A percentile compares a stretch with the other conserved stretches of the same genome.
phyloP scores from a whole-genome alignment of 92 coral and sea anemone genomes.

The Bergia puertoricense region DNA sequence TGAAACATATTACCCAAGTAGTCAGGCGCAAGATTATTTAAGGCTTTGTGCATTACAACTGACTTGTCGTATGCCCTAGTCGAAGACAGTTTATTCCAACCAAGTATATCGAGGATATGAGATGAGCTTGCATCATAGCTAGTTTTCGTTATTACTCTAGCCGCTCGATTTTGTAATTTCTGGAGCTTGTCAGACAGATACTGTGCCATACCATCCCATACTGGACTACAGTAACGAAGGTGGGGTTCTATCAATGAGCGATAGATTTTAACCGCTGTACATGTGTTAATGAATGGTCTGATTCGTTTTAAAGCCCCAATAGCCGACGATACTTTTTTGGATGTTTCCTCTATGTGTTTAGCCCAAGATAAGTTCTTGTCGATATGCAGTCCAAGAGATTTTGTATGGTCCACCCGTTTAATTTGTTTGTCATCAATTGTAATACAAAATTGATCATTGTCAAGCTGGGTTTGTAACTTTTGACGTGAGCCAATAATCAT shows the following conservation, averaged over 20 bases:
- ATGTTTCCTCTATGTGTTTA: neutral
- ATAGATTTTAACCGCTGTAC: slow-evolving; percentile 47
- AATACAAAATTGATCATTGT: neutral
- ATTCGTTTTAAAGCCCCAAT: slow-evolving; percentile 9
- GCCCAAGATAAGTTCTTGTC: slow-evolving; percentile 1
- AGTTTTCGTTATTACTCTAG: neutral
- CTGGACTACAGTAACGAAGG: slow-evolving; percentile 66
- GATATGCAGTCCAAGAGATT: too few relatives aligned
- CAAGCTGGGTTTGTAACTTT: neutral
- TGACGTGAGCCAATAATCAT: slow-evolving; percentile 22
- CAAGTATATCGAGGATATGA: neutral
- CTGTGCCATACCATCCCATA: slow-evolving; percentile 54
- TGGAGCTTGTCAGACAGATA: slow-evolving; percentile 16
- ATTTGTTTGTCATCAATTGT: neutral
- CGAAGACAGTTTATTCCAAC: neutral
- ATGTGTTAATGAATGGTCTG: neutral
- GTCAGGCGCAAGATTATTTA: too few relatives aligned
- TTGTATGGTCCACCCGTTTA: neutral
- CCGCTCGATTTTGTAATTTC: neutral
- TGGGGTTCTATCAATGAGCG: slow-evolving; percentile 58
- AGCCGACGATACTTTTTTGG: neutral
- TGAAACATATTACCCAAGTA: too few relatives aligned
- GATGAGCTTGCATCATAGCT: neutral
- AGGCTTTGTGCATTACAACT: neutral
- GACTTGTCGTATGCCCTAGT: neutral